These are phyloP conservation scores for Scaptomyza polygonia DNA, from an alignment of 2,888 invertebrate species.

Conservation along the genomic window DNA sequence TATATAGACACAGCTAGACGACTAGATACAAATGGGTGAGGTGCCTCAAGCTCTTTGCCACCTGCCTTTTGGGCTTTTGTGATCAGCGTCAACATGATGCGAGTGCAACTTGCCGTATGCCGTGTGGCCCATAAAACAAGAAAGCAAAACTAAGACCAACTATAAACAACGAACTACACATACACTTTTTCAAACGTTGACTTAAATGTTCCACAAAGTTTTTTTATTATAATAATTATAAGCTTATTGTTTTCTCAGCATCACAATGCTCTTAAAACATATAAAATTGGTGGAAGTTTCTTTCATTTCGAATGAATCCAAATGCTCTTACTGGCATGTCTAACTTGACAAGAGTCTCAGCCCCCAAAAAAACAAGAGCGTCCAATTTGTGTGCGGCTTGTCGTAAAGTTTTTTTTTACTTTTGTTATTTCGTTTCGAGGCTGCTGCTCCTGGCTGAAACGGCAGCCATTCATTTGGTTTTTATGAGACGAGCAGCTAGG, in stretches of 20 bases:
- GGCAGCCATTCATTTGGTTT: constrained; percentile 70
- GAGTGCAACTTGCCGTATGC: constrained; percentile 37
- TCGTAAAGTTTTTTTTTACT: constrained; percentile 71
- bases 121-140: constrained; percentile 63
- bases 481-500: constrained; percentile 65
- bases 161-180: constrained; percentile 4
- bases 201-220: no score
- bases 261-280: no score
- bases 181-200: constrained; percentile 15
- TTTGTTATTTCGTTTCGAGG: constrained; percentile 16
- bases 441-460: constrained; percentile 35
- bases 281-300: no score
- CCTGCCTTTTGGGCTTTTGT: constrained; percentile 42
- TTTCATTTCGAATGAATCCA: not conserved
- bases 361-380: constrained; percentile 47
- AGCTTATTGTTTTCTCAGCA: no score
- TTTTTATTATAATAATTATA: no score
- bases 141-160: not conserved
- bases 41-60: constrained; percentile 28
- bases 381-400: constrained; percentile 79
- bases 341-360: constrained; percentile 15
- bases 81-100: constrained; percentile 74
- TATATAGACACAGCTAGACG: constrained; percentile 43
- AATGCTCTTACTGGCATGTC: constrained; percentile 6
- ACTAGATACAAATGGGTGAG: constrained; percentile 54